Evolutionary conservation across 2,113 vertebrate genomes (phyloP), one percentile per base, ranked within the genome.

Genomic region (Pseudorasbora parva): DNA sequence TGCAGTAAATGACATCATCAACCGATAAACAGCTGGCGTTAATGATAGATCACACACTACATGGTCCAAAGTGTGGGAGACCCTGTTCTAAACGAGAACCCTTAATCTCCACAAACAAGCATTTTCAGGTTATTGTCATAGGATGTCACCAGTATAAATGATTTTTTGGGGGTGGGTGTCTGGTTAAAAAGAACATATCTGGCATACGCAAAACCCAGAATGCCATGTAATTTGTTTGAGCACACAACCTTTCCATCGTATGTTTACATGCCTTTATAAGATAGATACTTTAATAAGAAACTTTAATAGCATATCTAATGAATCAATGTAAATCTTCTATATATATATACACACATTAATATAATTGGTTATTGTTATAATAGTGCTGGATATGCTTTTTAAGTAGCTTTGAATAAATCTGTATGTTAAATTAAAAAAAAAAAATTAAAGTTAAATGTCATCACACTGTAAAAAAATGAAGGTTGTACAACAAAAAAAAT

Each of bases 41-140:
- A 74, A 27, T 74, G 45, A 74, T 73, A 23, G 71, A 25, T 27
- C 41, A 57, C 21, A n/a, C 17, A 15, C 47, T 15, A 19, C 49
- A 51, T 11, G 45, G 45, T 47, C 10, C 45, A 47, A 47, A 47
- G 10, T 47, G 45, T 10, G 30, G 30, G 33, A 21, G 3, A 21
- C 1, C 15, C 17, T 15, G 7, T n/a, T 43, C 21, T 71, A 71
- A 71, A 43, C 14, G 23, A 69, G 14, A 4, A n/a, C 2, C 19
- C 66, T 69, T 69, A 43, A 69, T 43, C 41, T 45, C 68, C 37
- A 45, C 21, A 71, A 45, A 71, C 68, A 71, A 45, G n/a, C 21
- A 23, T 41, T 45, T 71, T 43, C 10, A n/a, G 3, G 21, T 25
- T 60, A 56, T 56, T 19, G 51, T 56, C 19, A 8, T 6, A 3